Percentiles rank a stretch among this genome's conserved stretches.
Evolutionary conservation across 2,888 invertebrate genomes (phyloP).

Genomic region (Hesperia comma): DNA sequence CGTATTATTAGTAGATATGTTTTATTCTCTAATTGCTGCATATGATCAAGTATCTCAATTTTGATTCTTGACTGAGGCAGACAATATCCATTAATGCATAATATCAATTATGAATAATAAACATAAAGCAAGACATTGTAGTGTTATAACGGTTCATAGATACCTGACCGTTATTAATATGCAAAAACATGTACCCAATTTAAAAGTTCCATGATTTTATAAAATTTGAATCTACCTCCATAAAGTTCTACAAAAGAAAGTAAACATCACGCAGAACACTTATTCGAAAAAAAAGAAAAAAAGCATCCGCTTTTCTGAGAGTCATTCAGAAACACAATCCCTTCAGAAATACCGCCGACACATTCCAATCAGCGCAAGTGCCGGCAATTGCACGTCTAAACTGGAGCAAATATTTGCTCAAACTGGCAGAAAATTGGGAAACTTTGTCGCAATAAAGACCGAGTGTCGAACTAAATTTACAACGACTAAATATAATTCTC

Average conservation of each 20-base stretch:
- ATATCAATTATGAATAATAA: too few species aligned
- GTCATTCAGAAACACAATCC: conserved; percentile 3
- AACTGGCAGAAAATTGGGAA: conserved; percentile 26
- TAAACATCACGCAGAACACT: neutral
- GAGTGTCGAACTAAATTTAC: conserved; percentile 13
- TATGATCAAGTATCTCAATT: too few species aligned
- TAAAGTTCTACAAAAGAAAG: neutral
- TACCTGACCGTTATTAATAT: too few species aligned
- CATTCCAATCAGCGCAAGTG: conserved; percentile 6
- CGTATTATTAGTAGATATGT: too few species aligned
- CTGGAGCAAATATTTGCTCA: conserved; percentile 21
- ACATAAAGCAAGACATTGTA: too few species aligned
- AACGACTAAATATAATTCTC: conserved; percentile 16
- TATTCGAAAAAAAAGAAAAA: neutral
- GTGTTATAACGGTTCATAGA: too few species aligned
- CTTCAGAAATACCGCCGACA: conserved; percentile 2
- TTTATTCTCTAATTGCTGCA: too few species aligned
- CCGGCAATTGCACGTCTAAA: conserved; percentile 23
- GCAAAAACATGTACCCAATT: too few species aligned
- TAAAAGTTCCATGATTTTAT: too few species aligned
- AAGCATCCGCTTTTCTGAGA: neutral
- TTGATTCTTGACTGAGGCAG: too few species aligned
- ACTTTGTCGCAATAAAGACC: conserved; percentile 11
- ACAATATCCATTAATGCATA: too few species aligned
- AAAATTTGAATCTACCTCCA: too few species aligned